These are phyloP conservation scores for Patella vulgata DNA, from an alignment of 1,140 invertebrate genomes.

Conservation along the genomic window DNA sequence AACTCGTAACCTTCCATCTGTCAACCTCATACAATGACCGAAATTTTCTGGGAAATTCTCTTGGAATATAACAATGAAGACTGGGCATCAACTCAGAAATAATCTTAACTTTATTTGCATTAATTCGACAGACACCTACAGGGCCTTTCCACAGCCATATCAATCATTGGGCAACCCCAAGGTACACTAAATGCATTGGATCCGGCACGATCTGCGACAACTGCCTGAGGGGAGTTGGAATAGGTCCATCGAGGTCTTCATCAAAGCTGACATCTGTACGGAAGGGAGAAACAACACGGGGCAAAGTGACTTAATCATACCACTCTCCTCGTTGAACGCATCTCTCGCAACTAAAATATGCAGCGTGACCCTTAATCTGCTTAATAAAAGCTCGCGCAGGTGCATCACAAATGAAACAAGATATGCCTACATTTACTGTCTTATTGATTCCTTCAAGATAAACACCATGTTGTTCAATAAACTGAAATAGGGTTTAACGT, in stretches of 20 bases:
- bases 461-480: slow-evolving; percentile 21
- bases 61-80: slow-evolving; percentile 38
- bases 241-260: slow-evolving; percentile 55
- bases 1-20: slow-evolving; percentile 68
- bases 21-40: slow-evolving; percentile 56
- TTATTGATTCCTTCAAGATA: slow-evolving; percentile 18
- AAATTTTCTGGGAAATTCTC: slow-evolving; percentile 65
- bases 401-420: slow-evolving; percentile 59
- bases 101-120: slow-evolving; percentile 9
- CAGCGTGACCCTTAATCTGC: slow-evolving; percentile 51
- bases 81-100: slow-evolving; percentile 32
- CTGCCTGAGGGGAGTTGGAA: slow-evolving; percentile 39
- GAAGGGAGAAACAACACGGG: slow-evolving; percentile 24
- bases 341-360: slow-evolving; percentile 40
- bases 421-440: slow-evolving; percentile 31
- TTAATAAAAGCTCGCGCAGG: slow-evolving; percentile 65
- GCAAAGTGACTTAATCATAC: slow-evolving; percentile 35
- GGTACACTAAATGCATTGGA: slow-evolving; percentile 65
- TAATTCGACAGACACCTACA: slow-evolving; percentile 5
- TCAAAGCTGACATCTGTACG: slow-evolving; percentile 41
- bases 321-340: slow-evolving; percentile 31
- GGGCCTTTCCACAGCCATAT: slow-evolving; percentile 48
- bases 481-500: too few species aligned
- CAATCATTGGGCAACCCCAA: slow-evolving; percentile 63
- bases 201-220: slow-evolving; percentile 58